phyloP scores from a whole-genome alignment of 2,797 vertebrate genomes.

The Sebastes aleutianus region DNA sequence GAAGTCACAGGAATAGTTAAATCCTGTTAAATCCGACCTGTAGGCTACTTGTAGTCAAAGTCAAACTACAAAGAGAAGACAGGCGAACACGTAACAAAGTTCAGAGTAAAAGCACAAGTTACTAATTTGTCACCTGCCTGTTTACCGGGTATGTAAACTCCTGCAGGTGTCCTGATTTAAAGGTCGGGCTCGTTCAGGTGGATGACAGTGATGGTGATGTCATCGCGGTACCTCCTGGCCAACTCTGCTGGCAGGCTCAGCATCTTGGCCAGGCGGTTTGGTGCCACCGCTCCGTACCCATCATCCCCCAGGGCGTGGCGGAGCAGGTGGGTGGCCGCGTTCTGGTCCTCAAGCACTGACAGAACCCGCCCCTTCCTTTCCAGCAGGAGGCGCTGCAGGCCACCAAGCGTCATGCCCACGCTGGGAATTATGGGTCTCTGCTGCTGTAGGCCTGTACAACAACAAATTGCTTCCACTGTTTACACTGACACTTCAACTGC shows the following conservation, averaged over 20 bases:
- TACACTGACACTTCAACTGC: not conserved
- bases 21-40: no score
- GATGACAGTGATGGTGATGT: slow-evolving; percentile 76
- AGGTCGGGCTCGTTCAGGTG: slow-evolving; percentile 64
- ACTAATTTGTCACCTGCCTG: not conserved
- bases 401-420: slow-evolving; percentile 50
- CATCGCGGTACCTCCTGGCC: slow-evolving; percentile 76
- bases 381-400: slow-evolving; percentile 64
- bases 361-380: slow-evolving; percentile 60
- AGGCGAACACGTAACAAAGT: not conserved
- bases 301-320: slow-evolving; percentile 75
- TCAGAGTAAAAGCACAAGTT: not conserved
- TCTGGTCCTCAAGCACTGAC: slow-evolving; percentile 68
- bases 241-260: slow-evolving; percentile 70
- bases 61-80: not conserved
- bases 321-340: slow-evolving; percentile 69
- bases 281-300: slow-evolving; percentile 61
- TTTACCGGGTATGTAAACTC: not conserved
- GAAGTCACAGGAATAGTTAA: no score
- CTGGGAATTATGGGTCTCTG: slow-evolving; percentile 63
- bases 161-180: not conserved
- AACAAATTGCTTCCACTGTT: not conserved
- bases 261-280: slow-evolving; percentile 67
- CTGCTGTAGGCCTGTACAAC: slow-evolving; percentile 57
- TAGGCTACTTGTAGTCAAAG: no score